These are phyloP conservation scores for Cotesia chilonis DNA, from an alignment of 1,140 invertebrate genomes.

Conservation along the genomic window DNA sequence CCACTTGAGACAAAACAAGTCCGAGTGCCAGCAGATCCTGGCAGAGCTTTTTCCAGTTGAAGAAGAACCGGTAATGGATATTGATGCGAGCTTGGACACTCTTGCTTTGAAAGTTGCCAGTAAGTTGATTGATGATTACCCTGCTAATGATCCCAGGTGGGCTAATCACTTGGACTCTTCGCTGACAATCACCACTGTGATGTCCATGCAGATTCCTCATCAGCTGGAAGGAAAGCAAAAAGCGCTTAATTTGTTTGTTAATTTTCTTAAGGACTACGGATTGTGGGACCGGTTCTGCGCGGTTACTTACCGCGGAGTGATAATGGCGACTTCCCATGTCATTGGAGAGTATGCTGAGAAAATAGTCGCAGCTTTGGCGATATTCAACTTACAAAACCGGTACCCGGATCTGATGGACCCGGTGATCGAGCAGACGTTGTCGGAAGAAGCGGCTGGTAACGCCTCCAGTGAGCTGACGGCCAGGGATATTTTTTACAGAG, in stretches of 20 bases:
- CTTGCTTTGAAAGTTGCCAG: conserved; percentile 77
- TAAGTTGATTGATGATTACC: conserved; percentile 88
- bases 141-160: conserved; percentile 89
- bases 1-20: conserved; percentile 58
- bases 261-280: conserved; percentile 79
- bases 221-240: conserved; percentile 88
- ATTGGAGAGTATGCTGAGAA: conserved; percentile 79
- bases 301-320: conserved; percentile 68
- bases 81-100: conserved; percentile 73
- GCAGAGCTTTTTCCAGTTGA: conserved; percentile 73
- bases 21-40: conserved; percentile 74
- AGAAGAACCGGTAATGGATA: conserved; percentile 63
- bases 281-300: conserved; percentile 75
- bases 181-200: conserved; percentile 60
- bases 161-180: conserved; percentile 51
- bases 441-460: conserved; percentile 45
- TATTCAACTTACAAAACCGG: conserved; percentile 74
- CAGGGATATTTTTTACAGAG: conserved; percentile 78
- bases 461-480: conserved; percentile 69
- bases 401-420: conserved; percentile 66
- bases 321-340: conserved; percentile 73
- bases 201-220: conserved; percentile 81
- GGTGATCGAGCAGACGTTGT: conserved; percentile 70
- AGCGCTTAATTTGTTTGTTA: conserved; percentile 76
- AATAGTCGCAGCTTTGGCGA: conserved; percentile 76